phyloP scores from a whole-genome alignment of 2,113 vertebrate genomes.

The Reinhardtius hippoglossoides region DNA sequence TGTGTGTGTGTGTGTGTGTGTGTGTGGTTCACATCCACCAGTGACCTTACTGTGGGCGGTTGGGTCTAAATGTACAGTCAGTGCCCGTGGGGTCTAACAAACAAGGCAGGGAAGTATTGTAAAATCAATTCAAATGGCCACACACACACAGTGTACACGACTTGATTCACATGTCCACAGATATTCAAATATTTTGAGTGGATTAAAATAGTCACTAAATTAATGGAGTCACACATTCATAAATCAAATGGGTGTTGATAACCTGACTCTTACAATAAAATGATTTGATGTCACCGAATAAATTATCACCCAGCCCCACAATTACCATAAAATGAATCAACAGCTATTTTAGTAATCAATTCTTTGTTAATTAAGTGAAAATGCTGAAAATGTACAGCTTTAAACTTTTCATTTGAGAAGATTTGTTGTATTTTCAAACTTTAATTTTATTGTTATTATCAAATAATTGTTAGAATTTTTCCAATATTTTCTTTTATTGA shows the following conservation, averaged over 20 bases:
- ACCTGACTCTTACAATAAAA: no score
- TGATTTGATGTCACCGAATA: no score
- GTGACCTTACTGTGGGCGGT: conserved; percentile 5
- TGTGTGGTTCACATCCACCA: neutral
- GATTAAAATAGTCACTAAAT: neutral
- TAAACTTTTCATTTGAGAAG: neutral
- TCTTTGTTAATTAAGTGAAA: neutral
- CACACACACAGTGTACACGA: neutral
- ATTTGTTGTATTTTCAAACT: neutral
- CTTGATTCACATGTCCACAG: conserved; percentile 9
- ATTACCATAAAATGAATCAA: neutral
- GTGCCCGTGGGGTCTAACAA: conserved; percentile 1
- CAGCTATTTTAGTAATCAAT: neutral
- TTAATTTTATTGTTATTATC: no score
- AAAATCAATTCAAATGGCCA: conserved; percentile 26
- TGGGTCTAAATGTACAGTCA: neutral
- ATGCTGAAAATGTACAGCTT: no score
- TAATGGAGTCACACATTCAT: neutral
- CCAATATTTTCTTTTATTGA: neutral
- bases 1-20: conserved; percentile 1
- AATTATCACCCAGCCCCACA: no score
- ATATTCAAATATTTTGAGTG: neutral
- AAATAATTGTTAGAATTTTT: neutral
- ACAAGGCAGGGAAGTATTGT: neutral
- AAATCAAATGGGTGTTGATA: no score